Base-by-base conservation (phyloP, 2,888 invertebrate species). In the Neocrepidodera transversa region DNA sequence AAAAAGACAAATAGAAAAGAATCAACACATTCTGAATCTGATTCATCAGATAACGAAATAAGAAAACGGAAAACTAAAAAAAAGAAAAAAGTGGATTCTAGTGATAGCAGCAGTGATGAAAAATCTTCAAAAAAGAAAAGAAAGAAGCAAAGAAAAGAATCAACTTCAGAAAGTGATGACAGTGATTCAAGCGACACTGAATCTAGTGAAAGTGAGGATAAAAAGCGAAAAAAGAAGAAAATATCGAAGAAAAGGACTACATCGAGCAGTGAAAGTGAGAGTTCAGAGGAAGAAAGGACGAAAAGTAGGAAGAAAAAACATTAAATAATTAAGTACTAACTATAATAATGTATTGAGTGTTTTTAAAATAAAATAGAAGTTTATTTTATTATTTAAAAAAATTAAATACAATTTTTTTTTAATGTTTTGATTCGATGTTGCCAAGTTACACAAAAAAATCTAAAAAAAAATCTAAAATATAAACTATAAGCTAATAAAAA, bases 121-220 rank as follows among this genome's bases (percentile, higher is more conserved):
- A 5, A 26, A 42, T 28, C 47, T 5, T 2, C 14, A 35, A 36
- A 20, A 13, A 28, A 20, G 20, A 10, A 11, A 4, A 11, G 30
- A 13, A 30, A 30, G 16, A 47, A 17, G 14, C n/a, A 47, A 17
- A 47, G 30, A 1, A 16, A 10, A 28, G 23, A 20, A 23, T 38
- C 51, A 13, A 47, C 26, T 10, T 40, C 48, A 1, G 47, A 51
- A n/a, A 42, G 36, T 52, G 40, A 56, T 13, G 56, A 52, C 26
- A 57, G 57, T 50, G 50, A 50, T 26, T 51, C 53, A 36, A 56
- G 56, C 50, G 50, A 58, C 14, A 54, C 55, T 38, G 51, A 47
- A 8, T 58, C 62, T 45, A 72, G 58, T 69, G 72, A 63, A 64
- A 73, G 50, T 71, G 71, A 43, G 70, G 71, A 58, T 56, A 59